Base-by-base conservation (phyloP, 2,797 vertebrate genomes). In the Uromys caudimaculatus region DNA sequence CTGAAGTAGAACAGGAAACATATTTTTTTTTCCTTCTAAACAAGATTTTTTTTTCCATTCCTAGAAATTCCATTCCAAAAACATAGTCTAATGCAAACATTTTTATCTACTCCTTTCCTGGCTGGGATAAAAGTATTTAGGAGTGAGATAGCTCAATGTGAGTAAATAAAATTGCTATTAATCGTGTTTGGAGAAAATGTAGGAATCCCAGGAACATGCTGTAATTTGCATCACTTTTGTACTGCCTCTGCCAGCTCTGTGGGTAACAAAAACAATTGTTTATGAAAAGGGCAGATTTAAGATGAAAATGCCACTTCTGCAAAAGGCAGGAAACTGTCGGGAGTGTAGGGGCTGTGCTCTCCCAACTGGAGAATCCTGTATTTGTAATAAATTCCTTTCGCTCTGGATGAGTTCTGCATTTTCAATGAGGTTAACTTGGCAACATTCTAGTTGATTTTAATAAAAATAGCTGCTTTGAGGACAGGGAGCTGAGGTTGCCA, bases 391-490 rank as follows among this genome's bases (percentile, higher is more conserved):
- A 99, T 99, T 99, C 98, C 98, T 99, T 98, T 99, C 98, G 98
- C 98, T 98, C 97, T 98, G 97, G 98, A 99, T 98, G 98, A 99
- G 98, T 98, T 99, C 98, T 99, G 99, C 98, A 99, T 99, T 98
- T 98, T 98, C 99, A 99, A 99, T 99, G 98, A 99, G 99, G 98
- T 98, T 99, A 98, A 98, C 98, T 99, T 99, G 99, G 98, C 99
- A 99, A 98, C 98, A 98, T 98, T 98, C 98, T 97, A 97, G 98
- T 98, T 98, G 98, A 99, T 99, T 99, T 99, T 99, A 99, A 98
- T 99, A 99, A 99, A 99, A 99, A 99, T 99, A 99, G 99, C 98
- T 98, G 98, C 99, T 99, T 98, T 98, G 98, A 99, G 98, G 98
- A 98, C 98, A 98, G 98, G 98, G 98, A 98, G 98, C 98, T 98